phyloP scores from a whole-genome alignment of 1,140 invertebrate genomes.

The Drosophila kikkawai region DNA sequence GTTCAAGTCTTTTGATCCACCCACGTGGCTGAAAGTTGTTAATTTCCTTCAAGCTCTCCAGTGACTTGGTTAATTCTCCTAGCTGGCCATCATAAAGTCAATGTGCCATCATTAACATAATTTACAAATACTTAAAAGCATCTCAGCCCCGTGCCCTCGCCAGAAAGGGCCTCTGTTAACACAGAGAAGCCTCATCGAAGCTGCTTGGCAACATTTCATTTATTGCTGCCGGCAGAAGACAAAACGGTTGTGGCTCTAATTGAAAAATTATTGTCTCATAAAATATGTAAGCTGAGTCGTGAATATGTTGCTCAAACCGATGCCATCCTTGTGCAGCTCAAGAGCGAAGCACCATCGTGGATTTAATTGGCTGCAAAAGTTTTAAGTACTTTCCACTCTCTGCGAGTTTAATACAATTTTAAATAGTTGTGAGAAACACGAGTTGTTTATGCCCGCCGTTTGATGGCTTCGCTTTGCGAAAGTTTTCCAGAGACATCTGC shows the following conservation, averaged over 20 bases:
- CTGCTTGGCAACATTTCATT: slow-evolving; percentile 65
- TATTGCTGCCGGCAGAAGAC: slow-evolving; percentile 61
- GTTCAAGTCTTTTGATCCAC: slow-evolving; percentile 11
- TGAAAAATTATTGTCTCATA: slow-evolving; percentile 82
- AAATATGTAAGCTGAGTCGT: slow-evolving; percentile 71
- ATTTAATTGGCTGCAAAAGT: slow-evolving; percentile 77
- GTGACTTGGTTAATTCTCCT: neutral
- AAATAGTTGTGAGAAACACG: slow-evolving; percentile 62
- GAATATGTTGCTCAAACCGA: slow-evolving; percentile 48
- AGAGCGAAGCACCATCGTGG: slow-evolving; percentile 30
- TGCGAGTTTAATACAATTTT: slow-evolving; percentile 62
- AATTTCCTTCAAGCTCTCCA: neutral
- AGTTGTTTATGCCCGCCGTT: slow-evolving; percentile 36
- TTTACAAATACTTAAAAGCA: slow-evolving; percentile 74
- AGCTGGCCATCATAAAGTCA: slow-evolving; percentile 68
- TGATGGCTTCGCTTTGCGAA: slow-evolving; percentile 26
- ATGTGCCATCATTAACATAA: slow-evolving; percentile 79
- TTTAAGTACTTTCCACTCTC: slow-evolving; percentile 65
- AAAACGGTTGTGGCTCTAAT: slow-evolving; percentile 65
- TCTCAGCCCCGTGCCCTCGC: neutral
- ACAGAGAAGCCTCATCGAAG: slow-evolving; percentile 28
- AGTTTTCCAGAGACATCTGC: slow-evolving; percentile 36
- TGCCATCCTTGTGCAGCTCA: slow-evolving; percentile 6
- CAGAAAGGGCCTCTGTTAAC: slow-evolving; percentile 29
- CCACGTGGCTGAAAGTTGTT: slow-evolving; percentile 5